Evolutionary conservation across 1,140 invertebrate genomes (phyloP).

Genomic region (Leptoteleia sp.): DNA sequence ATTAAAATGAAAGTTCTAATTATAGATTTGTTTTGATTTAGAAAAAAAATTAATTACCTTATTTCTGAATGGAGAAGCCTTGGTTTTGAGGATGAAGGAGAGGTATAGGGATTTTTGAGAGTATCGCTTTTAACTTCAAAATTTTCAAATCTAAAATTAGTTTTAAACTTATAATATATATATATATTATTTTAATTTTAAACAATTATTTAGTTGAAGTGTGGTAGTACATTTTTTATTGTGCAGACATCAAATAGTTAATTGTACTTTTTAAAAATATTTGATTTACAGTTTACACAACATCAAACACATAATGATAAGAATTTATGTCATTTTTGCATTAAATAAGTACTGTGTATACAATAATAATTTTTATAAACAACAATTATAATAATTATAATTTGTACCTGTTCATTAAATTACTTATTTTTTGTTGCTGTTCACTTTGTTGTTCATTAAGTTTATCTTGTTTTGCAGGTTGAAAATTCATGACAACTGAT

Average conservation of each 20-base stretch:
- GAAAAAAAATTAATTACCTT: slow-evolving; percentile 20
- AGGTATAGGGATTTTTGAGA: not conserved
- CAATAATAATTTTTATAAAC: slow-evolving; percentile 7
- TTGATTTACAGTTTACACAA: slow-evolving; percentile 1
- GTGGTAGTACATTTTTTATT: too few relatives aligned
- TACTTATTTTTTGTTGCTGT: not conserved
- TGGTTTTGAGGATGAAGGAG: slow-evolving; percentile 16
- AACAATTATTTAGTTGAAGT: too few relatives aligned
- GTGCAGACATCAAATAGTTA: too few relatives aligned
- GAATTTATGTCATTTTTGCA: not conserved
- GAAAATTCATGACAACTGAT: slow-evolving; percentile 1
- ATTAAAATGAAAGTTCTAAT: not conserved
- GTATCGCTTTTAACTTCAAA: too few relatives aligned
- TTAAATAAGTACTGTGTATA: slow-evolving; percentile 1
- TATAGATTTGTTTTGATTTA: too few relatives aligned
- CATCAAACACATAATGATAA: not conserved
- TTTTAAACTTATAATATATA: too few relatives aligned
- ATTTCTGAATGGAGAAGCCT: slow-evolving; percentile 4
- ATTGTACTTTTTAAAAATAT: too few relatives aligned
- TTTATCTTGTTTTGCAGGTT: slow-evolving; percentile 6
- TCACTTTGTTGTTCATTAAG: slow-evolving; percentile 10
- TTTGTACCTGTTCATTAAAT: slow-evolving; percentile 13
- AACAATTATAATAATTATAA: slow-evolving; percentile 9
- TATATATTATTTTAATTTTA: too few relatives aligned
- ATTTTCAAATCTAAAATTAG: too few relatives aligned